These are phyloP conservation scores for Galeruca laticollis DNA, from an alignment of 2,888 invertebrate species.

Conservation along the genomic window DNA sequence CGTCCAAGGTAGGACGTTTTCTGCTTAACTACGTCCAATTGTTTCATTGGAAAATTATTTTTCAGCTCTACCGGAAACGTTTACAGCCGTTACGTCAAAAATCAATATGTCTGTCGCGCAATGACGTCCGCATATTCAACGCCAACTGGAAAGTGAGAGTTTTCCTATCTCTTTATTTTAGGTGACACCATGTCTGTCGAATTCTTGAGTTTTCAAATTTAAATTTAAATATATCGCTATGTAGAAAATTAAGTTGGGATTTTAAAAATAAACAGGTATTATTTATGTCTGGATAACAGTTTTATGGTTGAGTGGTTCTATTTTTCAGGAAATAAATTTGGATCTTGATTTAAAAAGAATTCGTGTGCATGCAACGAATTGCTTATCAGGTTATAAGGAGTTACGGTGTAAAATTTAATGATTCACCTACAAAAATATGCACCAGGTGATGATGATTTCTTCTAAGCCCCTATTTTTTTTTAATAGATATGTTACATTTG, in stretches of 20 bases:
- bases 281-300: constrained; percentile 8
- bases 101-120: constrained; percentile 48
- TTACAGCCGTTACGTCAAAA: constrained; percentile 37
- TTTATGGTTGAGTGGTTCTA: not conserved
- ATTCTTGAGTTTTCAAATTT: not conserved
- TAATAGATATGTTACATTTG: constrained; percentile 26
- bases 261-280: constrained; percentile 14
- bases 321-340: not conserved
- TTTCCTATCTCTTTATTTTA: constrained; percentile 41
- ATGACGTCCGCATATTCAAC: constrained; percentile 55
- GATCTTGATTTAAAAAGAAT: too few relatives aligned
- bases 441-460: constrained; percentile 23
- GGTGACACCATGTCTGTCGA: not conserved
- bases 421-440: not conserved
- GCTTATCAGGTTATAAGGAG: too few relatives aligned
- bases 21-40: too few relatives aligned
- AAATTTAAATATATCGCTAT: not conserved
- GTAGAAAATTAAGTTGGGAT: not conserved
- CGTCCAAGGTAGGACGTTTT: too few relatives aligned
- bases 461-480: constrained; percentile 9
- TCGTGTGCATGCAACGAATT: too few relatives aligned
- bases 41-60: not conserved
- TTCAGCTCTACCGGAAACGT: constrained; percentile 8
- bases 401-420: not conserved
- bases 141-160: constrained; percentile 58